Conservation (phyloP, 92 coral and sea anemone genomes). For the Zoanthus sociatus region DNA sequence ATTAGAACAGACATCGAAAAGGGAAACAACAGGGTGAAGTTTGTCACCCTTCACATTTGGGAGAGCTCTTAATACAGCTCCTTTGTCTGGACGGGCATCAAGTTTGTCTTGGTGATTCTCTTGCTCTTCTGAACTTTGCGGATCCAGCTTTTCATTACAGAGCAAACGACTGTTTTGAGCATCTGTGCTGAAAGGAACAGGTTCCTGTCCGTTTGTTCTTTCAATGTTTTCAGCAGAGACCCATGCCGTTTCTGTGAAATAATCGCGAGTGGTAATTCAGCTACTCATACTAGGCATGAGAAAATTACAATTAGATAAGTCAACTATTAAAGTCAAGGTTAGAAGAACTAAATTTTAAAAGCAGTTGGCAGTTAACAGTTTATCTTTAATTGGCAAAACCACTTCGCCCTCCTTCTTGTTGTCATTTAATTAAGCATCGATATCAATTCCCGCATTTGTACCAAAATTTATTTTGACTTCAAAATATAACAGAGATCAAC, state of each 20-base stretch:
- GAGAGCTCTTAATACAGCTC: not conserved
- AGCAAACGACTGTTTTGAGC: slow-evolving; percentile 52
- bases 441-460: no score
- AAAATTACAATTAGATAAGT: no score
- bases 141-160: slow-evolving; percentile 53
- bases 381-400: no score
- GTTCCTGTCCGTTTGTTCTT: not conserved
- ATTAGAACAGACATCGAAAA: not conserved
- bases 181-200: not conserved
- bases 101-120: slow-evolving; percentile 19
- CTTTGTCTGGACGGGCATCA: not conserved
- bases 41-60: not conserved
- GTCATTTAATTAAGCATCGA: no score
- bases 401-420: no score
- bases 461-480: no score
- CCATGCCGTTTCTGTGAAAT: not conserved
- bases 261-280: no score
- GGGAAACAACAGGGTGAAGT: slow-evolving; percentile 7
- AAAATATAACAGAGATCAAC: no score
- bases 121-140: slow-evolving; percentile 41
- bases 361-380: not conserved
- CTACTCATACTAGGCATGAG: no score
- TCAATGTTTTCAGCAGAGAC: not conserved
- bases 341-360: not conserved
- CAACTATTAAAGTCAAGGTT: no score